Evolutionary conservation across 2,113 vertebrate genomes (phyloP), one percentile per base, ranked within the genome.

Genomic region (Gorilla gorilla): DNA sequence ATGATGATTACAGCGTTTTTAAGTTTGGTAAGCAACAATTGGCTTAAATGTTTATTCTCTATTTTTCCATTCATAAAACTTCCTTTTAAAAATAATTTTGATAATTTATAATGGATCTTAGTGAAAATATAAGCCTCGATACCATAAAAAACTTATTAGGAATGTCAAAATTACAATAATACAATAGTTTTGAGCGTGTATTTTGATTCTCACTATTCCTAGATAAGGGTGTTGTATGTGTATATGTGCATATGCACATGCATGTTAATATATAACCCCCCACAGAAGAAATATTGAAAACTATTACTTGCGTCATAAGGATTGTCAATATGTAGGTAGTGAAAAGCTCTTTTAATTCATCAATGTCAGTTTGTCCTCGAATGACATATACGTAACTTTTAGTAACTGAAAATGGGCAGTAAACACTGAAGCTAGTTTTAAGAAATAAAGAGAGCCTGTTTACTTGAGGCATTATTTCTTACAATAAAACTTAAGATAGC

Each of bases 391-490:
- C 75, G 73, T 89, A 93, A 90, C 79, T 87, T 89, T 90, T 83
- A 89, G 30, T 18, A 75, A 45, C 86, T 72, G 68, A 80, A 93
- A 92, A 73, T 79, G 43, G 11, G 3, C 76, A 82, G 55, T 80
- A 75, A 91, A 82, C 40, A 50, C 73, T 89, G 10, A 25, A 45
- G 55, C 55, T 79, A 2, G 80, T 88, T 97, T 95, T 94, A 75
- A 90, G 89, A 55, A 84, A 85, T 23, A 94, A 75, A 89, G 55
- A 55, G 25, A 95, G 20, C 86, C 78, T 61, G 25, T 80, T 93
- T 76, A 40, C 86, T 92, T 91, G 89, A 89, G 79, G 48, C 76
- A 61, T 93, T 97, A 8, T 25, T 75, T 86, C 85, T 93, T 92
- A 92, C 5, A 82, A 59, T 90, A 93, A 90, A 76, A 91, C 85